Evolutionary conservation across 2,888 invertebrate genomes (phyloP).

Genomic region (Callimorpha dominula): DNA sequence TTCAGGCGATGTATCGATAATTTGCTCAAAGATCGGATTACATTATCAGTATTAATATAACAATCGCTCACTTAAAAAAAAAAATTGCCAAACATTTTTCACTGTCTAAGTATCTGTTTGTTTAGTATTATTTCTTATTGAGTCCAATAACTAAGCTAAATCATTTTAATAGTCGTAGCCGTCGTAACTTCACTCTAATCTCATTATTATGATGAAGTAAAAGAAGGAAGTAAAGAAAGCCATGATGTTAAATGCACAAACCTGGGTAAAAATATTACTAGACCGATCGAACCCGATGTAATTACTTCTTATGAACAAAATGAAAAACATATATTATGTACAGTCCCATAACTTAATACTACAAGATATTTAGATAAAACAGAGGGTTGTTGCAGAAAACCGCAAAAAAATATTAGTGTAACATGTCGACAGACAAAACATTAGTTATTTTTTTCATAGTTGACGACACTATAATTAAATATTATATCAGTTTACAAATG

Average conservation of each 20-base stretch:
- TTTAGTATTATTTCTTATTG: background rate
- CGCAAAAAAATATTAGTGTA: no score
- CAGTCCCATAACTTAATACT: conserved; percentile 11
- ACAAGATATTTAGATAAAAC: conserved; percentile 14
- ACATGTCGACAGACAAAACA: no score
- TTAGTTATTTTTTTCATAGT: background rate
- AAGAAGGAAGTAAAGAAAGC: background rate
- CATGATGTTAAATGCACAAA: background rate
- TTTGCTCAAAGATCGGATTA: conserved; percentile 53
- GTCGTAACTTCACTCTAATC: background rate
- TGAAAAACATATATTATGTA: background rate
- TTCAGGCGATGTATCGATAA: conserved; percentile 30
- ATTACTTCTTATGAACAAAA: background rate
- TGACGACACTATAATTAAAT: background rate
- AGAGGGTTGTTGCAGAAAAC: background rate
- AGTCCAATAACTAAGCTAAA: background rate
- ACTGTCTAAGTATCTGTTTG: background rate
- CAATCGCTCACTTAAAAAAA: conserved; percentile 17
- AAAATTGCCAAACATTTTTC: conserved; percentile 8
- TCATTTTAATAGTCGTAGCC: background rate
- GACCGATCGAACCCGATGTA: background rate
- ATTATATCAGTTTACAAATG: background rate
- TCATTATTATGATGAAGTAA: background rate
- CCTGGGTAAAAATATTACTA: background rate
- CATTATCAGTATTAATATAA: conserved; percentile 50